Conservation (phyloP, 2,888 invertebrate genomes). For the Tyria jacobaeae region DNA sequence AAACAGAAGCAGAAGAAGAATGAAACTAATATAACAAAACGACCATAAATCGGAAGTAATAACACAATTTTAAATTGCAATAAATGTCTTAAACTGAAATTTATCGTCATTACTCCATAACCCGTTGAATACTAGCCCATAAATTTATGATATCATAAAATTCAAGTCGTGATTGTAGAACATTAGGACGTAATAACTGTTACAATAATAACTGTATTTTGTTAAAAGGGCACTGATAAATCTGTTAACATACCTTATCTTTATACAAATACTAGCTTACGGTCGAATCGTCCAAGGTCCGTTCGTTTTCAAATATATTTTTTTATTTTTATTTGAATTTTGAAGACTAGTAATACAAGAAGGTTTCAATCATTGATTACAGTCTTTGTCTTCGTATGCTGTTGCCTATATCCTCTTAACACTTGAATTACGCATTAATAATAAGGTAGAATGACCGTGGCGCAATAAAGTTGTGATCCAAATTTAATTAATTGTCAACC, state of each 20-base stretch:
- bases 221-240: conserved; percentile 15
- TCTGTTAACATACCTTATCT: conserved; percentile 24
- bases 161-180: conserved; percentile 38
- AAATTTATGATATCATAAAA: conserved; percentile 30
- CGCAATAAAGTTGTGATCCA: too few species aligned
- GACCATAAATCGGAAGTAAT: conserved; percentile 5
- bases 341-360: too few species aligned
- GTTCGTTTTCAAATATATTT: too few species aligned
- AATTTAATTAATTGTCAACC: too few species aligned
- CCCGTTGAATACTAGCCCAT: conserved; percentile 22
- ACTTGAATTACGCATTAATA: too few species aligned
- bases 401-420: too few species aligned
- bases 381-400: too few species aligned
- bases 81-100: conserved; percentile 25
- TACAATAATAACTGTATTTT: conserved; percentile 30
- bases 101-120: conserved; percentile 10
- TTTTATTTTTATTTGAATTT: too few species aligned
- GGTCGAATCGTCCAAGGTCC: too few species aligned
- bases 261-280: conserved; percentile 6
- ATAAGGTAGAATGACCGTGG: too few species aligned
- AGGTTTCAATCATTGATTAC: too few species aligned
- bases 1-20: too few species aligned
- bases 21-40: conserved; percentile 4
- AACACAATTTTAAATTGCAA: conserved; percentile 15
- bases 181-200: conserved; percentile 41